phyloP scores from a whole-genome alignment of 2,113 vertebrate species.

The Dipodomys spectabilis region DNA sequence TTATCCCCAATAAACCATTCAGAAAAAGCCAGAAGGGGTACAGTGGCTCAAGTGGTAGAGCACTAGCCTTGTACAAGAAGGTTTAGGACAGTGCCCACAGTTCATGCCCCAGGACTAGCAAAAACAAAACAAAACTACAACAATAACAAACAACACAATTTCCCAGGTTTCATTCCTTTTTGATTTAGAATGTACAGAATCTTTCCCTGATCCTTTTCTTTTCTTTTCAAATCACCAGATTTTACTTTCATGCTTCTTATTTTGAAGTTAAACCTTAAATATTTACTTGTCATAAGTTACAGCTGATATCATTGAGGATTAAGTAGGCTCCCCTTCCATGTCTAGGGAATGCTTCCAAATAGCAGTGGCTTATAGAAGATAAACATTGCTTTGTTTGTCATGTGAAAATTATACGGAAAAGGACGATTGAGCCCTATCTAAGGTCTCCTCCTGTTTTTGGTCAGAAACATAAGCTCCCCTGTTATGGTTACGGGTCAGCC shows the following conservation, averaged over 20 bases:
- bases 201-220: neutral
- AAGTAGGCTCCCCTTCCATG: neutral
- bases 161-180: neutral
- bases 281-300: neutral
- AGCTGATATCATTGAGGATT: neutral
- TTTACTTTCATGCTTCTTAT: neutral
- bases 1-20: too few species aligned
- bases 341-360: neutral
- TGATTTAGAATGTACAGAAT: neutral
- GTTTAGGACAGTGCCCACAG: too few species aligned
- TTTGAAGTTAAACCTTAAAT: neutral
- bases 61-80: too few species aligned
- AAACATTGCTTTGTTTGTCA: neutral
- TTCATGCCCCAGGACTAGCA: too few species aligned
- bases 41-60: too few species aligned
- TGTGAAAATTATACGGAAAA: neutral
- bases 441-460: neutral
- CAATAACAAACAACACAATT: too few species aligned
- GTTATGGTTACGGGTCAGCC: neutral
- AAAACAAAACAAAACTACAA: too few species aligned
- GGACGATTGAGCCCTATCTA: neutral
- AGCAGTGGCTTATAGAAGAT: neutral
- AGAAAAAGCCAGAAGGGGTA: too few species aligned
- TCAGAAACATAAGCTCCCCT: neutral
- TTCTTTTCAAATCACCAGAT: neutral